These are phyloP conservation scores for Eupithecia exiguata DNA, from an alignment of 2,888 invertebrate species.

Conservation along the genomic window DNA sequence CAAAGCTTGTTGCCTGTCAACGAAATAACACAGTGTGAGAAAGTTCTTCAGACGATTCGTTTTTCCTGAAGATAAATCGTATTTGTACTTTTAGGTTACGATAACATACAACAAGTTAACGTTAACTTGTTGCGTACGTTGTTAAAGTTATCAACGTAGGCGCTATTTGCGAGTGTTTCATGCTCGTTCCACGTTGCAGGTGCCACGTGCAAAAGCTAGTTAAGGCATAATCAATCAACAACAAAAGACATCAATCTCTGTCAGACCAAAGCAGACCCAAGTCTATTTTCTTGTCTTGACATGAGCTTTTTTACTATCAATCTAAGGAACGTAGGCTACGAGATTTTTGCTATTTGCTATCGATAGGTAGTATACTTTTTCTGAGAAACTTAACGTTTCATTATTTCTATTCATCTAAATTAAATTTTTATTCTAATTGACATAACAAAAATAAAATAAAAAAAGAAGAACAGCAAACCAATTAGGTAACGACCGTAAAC, in stretches of 20 bases:
- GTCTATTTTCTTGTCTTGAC: neutral
- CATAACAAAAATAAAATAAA: neutral
- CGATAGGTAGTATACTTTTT: too few species aligned
- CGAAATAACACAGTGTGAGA: slow-evolving; percentile 30
- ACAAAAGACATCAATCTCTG: slow-evolving; percentile 10
- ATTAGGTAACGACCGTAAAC: neutral
- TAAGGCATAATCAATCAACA: slow-evolving; percentile 19
- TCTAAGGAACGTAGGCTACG: neutral
- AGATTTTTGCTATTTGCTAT: too few species aligned
- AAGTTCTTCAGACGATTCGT: neutral
- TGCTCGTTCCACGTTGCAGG: neutral
- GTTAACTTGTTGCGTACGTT: too few species aligned
- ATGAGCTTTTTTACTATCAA: neutral
- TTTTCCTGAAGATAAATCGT: neutral
- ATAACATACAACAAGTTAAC: too few species aligned
- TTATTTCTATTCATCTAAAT: neutral
- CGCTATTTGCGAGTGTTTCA: neutral
- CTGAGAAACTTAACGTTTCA: neutral
- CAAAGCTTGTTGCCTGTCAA: slow-evolving; percentile 76
- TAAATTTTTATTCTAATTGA: neutral
- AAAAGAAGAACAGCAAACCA: neutral
- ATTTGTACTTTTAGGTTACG: neutral
- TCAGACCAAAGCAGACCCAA: neutral
- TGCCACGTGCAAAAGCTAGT: neutral
- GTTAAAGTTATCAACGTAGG: too few species aligned